phyloP scores from a whole-genome alignment of 2,797 vertebrate genomes.

The Gallinago stenura region DNA sequence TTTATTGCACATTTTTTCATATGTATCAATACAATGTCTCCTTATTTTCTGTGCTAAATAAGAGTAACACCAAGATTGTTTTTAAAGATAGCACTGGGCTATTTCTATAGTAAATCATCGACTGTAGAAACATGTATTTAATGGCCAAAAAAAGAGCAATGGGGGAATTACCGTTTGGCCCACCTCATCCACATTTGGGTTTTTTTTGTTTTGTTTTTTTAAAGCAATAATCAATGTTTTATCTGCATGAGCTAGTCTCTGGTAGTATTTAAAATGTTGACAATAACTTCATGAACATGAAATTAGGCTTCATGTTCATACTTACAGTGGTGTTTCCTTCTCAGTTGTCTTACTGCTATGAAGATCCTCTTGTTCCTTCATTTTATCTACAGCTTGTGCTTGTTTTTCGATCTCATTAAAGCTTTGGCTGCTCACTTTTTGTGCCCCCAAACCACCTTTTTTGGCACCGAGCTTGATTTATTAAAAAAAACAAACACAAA shows the following conservation, averaged over 20 bases:
- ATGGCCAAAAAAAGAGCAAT: not conserved
- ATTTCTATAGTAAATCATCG: not conserved
- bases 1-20: not conserved
- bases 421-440: slow-evolving; percentile 89
- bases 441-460: slow-evolving; percentile 92
- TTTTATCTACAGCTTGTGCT: slow-evolving; percentile 91
- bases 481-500: not conserved
- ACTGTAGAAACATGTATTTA: not conserved
- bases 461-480: slow-evolving; percentile 86
- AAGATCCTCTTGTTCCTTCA: slow-evolving; percentile 81
- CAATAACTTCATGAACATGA: not conserved
- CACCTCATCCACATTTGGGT: not conserved
- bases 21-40: not conserved
- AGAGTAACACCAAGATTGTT: not conserved
- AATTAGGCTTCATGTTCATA: not conserved
- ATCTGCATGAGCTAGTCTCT: not conserved
- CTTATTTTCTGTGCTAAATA: not conserved
- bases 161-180: not conserved
- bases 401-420: slow-evolving; percentile 92
- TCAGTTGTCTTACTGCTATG: slow-evolving; percentile 61
- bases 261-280: not conserved
- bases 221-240: not conserved
- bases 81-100: not conserved
- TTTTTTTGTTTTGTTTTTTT: not conserved
- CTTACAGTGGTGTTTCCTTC: slow-evolving; percentile 86